Conservation (phyloP, 2,797 vertebrate genomes). For the Cygnus olor region DNA sequence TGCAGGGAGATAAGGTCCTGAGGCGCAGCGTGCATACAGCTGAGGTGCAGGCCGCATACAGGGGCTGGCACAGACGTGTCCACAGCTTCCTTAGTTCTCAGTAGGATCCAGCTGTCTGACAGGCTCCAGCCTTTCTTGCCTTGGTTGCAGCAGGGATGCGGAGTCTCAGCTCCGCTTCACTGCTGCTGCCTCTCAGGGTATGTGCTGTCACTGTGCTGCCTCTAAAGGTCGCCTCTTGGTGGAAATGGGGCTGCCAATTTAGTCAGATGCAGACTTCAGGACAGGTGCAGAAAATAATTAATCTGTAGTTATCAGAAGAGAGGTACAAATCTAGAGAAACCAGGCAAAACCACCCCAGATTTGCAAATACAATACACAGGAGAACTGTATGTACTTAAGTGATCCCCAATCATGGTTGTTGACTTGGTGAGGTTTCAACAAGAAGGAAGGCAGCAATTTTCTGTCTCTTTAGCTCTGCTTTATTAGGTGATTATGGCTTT, state of each 20-base stretch:
- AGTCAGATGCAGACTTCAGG: background rate
- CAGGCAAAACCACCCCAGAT: background rate
- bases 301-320: background rate
- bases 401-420: background rate
- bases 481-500: background rate
- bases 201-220: background rate
- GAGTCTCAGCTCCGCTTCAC: background rate
- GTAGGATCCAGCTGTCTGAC: background rate
- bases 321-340: background rate
- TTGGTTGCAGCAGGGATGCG: background rate
- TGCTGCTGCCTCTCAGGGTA: background rate
- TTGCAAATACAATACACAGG: background rate
- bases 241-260: rapidly evolving
- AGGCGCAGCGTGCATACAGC: background rate
- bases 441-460: background rate
- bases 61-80: background rate
- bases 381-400: rapidly evolving
- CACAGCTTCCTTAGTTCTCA: background rate
- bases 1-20: background rate
- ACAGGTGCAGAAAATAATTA: background rate
- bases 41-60: background rate
- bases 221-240: background rate
- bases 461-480: background rate
- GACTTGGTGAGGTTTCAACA: background rate
- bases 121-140: background rate